phyloP scores from a whole-genome alignment of 2,888 invertebrate genomes.

The Bimastos eiseni region DNA sequence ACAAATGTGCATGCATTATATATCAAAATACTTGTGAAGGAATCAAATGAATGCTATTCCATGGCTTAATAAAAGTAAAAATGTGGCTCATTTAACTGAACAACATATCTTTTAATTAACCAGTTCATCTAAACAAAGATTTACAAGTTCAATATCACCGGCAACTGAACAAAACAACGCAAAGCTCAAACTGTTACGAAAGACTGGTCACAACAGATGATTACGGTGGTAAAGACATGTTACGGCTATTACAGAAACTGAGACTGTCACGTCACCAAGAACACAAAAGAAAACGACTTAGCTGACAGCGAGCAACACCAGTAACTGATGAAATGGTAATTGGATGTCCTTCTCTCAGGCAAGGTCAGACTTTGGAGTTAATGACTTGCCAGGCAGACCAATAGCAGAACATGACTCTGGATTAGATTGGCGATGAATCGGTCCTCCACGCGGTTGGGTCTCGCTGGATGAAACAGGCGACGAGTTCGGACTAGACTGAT shows the following conservation, averaged over 20 bases:
- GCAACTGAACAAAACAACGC: constrained; percentile 9
- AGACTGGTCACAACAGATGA: neutral
- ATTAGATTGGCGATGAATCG: neutral
- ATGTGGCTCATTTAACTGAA: neutral
- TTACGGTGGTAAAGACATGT: neutral
- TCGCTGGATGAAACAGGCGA: neutral
- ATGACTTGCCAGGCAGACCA: neutral
- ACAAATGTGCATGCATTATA: neutral
- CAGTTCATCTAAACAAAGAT: neutral
- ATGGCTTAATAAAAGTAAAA: neutral
- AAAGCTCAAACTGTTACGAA: neutral
- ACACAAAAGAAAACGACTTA: neutral
- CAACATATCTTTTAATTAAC: neutral
- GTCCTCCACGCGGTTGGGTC: neutral
- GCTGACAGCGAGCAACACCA: neutral
- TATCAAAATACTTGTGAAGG: neutral
- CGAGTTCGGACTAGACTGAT: constrained; percentile 23
- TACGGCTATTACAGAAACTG: neutral
- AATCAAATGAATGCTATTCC: neutral
- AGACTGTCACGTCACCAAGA: constrained; percentile 25
- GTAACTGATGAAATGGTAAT: neutral
- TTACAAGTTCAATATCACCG: constrained; percentile 4
- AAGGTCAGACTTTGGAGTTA: neutral
- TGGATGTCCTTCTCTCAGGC: neutral
- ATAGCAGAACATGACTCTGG: neutral